phyloP scores from a whole-genome alignment of 2,888 invertebrate genomes.

The Ashinkailepas kermadecensis region DNA sequence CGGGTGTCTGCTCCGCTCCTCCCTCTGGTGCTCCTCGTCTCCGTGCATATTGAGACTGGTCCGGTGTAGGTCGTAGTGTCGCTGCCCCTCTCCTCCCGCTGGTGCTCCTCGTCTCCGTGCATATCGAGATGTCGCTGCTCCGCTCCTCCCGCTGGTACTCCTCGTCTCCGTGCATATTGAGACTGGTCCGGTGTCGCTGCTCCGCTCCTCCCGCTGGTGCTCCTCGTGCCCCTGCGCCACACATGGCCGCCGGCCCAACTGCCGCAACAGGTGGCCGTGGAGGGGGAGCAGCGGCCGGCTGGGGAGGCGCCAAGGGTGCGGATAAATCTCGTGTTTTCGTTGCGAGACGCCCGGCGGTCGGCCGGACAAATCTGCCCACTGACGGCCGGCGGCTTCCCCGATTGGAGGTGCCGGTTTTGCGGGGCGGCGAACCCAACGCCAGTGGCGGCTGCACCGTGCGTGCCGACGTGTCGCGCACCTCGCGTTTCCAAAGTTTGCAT shows the following conservation, averaged over 20 bases:
- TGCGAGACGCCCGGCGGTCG: too few relatives aligned
- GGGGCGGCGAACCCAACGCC: too few relatives aligned
- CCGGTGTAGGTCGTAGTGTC: too few relatives aligned
- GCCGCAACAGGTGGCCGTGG: neutral
- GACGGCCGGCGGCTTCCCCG: too few relatives aligned
- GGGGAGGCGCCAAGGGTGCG: neutral
- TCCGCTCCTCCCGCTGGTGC: neutral
- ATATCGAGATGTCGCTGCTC: conserved; percentile 3
- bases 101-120: conserved; percentile 6
- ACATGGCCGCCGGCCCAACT: neutral
- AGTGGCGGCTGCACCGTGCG: too few relatives aligned
- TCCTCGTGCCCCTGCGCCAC: neutral
- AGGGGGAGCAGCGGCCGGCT: neutral
- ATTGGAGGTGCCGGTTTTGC: too few relatives aligned
- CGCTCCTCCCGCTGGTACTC: neutral
- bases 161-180: neutral
- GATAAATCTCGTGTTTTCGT: neutral
- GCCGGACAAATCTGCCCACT: too few relatives aligned
- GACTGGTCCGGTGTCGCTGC: neutral
- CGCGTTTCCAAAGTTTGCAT: too few relatives aligned
- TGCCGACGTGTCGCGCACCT: too few relatives aligned
- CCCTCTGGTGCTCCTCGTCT: neutral
- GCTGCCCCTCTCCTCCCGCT: neutral
- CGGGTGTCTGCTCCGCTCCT: neutral
- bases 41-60: neutral